Evolutionary conservation across 2,888 invertebrate genomes (phyloP), one percentile per base, ranked within the genome.

Genomic region (Panzeria rudis): DNA sequence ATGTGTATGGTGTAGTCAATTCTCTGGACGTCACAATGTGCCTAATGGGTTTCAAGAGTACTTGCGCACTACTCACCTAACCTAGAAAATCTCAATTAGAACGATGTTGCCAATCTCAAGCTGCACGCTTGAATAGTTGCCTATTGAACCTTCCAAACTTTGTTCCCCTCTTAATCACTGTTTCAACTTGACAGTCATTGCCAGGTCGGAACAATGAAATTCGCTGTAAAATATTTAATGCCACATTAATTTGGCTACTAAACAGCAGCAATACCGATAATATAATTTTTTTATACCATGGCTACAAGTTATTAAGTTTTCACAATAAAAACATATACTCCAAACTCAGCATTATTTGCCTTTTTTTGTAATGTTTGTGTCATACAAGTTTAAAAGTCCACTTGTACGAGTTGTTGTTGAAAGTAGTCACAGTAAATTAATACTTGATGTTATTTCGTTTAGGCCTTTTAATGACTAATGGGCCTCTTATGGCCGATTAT

Each of bases 221-320:
- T 61, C 13, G 72, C 44, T 64, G 54, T 47, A 75, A 78, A 44
- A 25, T 47, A 78, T 78, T 83, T 78, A 83, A 75, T 86, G 79
- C 59, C 85, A 71, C 75, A 86, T 83, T 83, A 83, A 83, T 83
- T 83, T 79, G 79, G 50, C 75, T 75, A 79, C 73, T 83, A 86
- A 83, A 47, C 72, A 71, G 54, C 61, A 20, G 35, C 15, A 59
- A 59, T 38, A 20, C 35, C 38, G 56, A 50, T 32, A 52, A 23
- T 56, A 72, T 23, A 72, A 52, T 54, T 68, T 15, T 75, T 15
- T 62, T 69, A 56, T 52, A 62, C 35, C 41, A 59, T 38, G 20
- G 38, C 54, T 32, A 29, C 38, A 62, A 52, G 35, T 64, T 38
- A 78, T 59, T 54, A 76, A 72, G 23, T 11, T 59, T 69, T 61